These are phyloP conservation scores for Vanacampus margaritifer DNA, from an alignment of 2,113 vertebrate species.

Conservation along the genomic window DNA sequence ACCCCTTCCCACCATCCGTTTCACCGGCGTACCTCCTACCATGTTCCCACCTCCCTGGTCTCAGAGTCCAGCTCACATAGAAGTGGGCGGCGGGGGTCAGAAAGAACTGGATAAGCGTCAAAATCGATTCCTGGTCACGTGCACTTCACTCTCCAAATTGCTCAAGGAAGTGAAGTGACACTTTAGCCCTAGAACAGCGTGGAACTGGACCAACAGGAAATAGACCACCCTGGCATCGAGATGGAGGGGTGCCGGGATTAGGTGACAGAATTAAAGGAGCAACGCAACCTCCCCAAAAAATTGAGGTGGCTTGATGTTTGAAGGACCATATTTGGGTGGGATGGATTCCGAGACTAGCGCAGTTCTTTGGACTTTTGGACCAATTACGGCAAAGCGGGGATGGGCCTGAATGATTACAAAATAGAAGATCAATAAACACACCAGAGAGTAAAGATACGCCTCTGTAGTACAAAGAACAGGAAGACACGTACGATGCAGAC, in stretches of 20 bases:
- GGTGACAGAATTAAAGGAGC: neutral
- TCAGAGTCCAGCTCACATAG: conserved; percentile 43
- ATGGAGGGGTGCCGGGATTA: too few relatives aligned
- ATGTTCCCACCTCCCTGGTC: conserved; percentile 21
- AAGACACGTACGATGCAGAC: neutral
- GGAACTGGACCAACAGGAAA: neutral
- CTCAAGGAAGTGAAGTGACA: neutral
- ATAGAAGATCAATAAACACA: conserved; percentile 2
- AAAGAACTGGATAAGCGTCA: conserved; percentile 34
- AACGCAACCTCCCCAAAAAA: neutral
- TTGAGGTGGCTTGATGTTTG: neutral
- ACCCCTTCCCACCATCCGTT: neutral
- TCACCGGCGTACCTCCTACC: conserved; percentile 30
- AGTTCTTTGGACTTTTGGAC: neutral
- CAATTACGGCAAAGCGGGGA: neutral
- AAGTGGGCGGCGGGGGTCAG: conserved; percentile 19
- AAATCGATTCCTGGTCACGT: conserved; percentile 36
- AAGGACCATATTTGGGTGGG: neutral
- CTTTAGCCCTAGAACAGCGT: neutral
- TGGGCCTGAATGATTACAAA: neutral
- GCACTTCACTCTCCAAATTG: conserved; percentile 4
- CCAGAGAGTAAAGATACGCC: neutral
- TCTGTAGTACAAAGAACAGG: neutral
- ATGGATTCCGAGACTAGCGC: neutral
- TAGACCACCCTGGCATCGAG: neutral